Evolutionary conservation across 2,113 vertebrate genomes (phyloP), one percentile per base, ranked within the genome.

Genomic region (Crocuta crocuta): DNA sequence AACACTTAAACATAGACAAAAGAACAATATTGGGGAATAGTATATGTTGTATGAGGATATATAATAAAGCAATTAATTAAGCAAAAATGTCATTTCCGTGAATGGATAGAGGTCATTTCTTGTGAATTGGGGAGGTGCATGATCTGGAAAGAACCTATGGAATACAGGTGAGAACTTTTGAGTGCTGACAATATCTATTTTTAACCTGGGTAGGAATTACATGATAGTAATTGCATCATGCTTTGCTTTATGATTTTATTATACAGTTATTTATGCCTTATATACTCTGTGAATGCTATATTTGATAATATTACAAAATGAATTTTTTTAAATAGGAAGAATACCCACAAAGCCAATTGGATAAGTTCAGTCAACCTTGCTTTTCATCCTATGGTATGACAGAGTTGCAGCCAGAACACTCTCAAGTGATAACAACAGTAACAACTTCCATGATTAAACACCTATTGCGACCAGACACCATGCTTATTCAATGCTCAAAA

Each of bases 231-330:
- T 70, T 82, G 31, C 6, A 68, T 65, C 17, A 35, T 63, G 7
- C 26, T 93, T 93, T 63, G 45, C 17, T 63, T 96, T 81, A 85
- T 74, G 28, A 73, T 92, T 85, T 50, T 33, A 31, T 85, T 80
- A 28, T 85, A 35, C 13, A 81, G 48, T 89, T 86, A 68, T 63
- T 82, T 86, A 81, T 45, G 19, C 76, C 80, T 95, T 87, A 48
- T 17, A 4, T 33, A 31, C 43, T 81, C 50, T 89, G 15, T 66
- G 16, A 2, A 19, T 53, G 61, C 53, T 76, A 81, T 81, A n/a
- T 63, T 63, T 85, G 73, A 93, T 43, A 89, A 63, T 48, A 85
- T 39, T 85, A 10, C 74, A 61, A 94, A 92, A 79, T 10, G 26
- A 74, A 43, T 43, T 39, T 55, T 55, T 61, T 73, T 84, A 9